Evolutionary conservation across 1,140 invertebrate species (phyloP).

Genomic region (Drosophila athabasca): DNA sequence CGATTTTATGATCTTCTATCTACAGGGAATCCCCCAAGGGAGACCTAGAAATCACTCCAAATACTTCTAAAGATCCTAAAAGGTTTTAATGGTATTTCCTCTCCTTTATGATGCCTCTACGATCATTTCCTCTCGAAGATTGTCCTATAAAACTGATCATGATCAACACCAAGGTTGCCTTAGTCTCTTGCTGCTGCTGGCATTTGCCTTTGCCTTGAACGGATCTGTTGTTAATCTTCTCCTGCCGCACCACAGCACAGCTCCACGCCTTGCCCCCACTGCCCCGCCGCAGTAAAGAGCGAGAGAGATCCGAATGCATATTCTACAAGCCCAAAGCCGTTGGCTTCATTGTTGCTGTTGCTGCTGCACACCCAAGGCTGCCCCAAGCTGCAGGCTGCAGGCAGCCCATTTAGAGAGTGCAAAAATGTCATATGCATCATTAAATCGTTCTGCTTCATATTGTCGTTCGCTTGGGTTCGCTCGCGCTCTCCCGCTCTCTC

Average conservation of each 20-base stretch:
- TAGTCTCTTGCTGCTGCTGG: conserved; percentile 36
- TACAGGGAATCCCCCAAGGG: no score
- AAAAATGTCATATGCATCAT: conserved; percentile 83
- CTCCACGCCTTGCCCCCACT: no score
- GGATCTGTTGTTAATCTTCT: conserved; percentile 9
- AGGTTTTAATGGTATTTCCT: no score
- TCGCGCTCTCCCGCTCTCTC: conserved; percentile 19
- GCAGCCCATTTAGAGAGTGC: conserved; percentile 80
- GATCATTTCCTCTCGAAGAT: conserved; percentile 34
- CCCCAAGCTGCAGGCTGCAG: conserved; percentile 6
- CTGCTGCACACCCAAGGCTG: conserved; percentile 48
- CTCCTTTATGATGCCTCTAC: conserved; percentile 11
- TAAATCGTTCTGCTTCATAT: conserved; percentile 83
- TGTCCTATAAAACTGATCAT: conserved; percentile 38
- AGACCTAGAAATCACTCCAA: no score
- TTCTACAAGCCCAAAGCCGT: conserved; percentile 51
- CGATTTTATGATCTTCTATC: no score
- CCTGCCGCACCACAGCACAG: background rate
- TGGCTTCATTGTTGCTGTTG: conserved; percentile 54
- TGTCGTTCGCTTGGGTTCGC: conserved; percentile 66
- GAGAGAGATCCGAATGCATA: conserved; percentile 36
- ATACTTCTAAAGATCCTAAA: no score
- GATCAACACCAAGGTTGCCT: conserved; percentile 61
- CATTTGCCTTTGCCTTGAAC: conserved; percentile 59
- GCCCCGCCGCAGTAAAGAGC: background rate